Evolutionary conservation across 2,113 vertebrate species (phyloP).

Genomic region (Misgurnus mizolepis): DNA sequence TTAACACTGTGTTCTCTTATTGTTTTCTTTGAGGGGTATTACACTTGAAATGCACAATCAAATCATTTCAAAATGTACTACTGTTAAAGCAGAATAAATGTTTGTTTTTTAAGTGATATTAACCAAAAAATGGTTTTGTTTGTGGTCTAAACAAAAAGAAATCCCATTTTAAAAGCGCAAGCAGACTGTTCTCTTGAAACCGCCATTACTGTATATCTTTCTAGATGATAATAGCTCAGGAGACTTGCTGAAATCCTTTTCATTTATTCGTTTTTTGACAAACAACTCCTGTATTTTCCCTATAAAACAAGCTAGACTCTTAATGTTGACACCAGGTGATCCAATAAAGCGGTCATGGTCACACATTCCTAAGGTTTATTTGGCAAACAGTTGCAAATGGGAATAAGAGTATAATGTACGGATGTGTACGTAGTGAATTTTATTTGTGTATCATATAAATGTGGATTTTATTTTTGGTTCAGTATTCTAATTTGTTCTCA

Average conservation of each 20-base stretch:
- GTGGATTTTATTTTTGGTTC: slow-evolving; percentile 12
- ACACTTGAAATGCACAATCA: not conserved
- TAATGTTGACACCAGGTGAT: not conserved
- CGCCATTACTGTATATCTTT: slow-evolving; percentile 11
- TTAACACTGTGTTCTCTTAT: not conserved
- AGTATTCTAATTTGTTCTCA: slow-evolving; percentile 30
- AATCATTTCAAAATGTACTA: slow-evolving; percentile 5
- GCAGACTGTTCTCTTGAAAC: not conserved
- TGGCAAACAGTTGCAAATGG: not conserved
- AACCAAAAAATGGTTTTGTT: not conserved
- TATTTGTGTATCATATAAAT: not conserved
- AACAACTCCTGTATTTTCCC: not conserved
- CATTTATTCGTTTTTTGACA: slow-evolving; percentile 11
- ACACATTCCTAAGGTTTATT: slow-evolving; percentile 19
- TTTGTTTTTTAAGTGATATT: not conserved
- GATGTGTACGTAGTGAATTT: not conserved
- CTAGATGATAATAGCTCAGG: slow-evolving; percentile 37
- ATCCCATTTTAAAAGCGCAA: slow-evolving; percentile 1
- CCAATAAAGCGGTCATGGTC: not conserved
- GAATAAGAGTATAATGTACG: not conserved
- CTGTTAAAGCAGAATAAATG: not conserved
- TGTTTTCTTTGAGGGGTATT: not conserved
- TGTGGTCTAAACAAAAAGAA: not conserved
- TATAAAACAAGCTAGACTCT: not conserved
- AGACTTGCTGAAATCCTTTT: slow-evolving; percentile 2